A percentile compares a stretch with the other conserved stretches of the same genome.
These are phyloP conservation scores for Hemiscyllium ocellatum DNA, from an alignment of 2,113 vertebrate species.

Conservation along the genomic window DNA sequence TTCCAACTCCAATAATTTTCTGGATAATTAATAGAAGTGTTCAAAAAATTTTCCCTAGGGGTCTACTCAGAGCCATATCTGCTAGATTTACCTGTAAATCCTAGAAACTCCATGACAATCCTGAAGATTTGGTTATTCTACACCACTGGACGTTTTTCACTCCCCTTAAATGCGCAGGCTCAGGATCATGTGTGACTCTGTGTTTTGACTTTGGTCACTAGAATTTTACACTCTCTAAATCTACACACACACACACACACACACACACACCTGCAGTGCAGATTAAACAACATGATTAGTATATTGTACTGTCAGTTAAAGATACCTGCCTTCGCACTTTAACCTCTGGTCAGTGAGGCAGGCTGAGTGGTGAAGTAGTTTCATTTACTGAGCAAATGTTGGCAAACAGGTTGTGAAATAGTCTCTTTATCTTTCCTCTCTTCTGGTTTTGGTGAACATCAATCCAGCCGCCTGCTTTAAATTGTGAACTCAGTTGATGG, in stretches of 20 bases:
- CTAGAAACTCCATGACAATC: no score
- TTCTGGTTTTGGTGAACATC: background rate
- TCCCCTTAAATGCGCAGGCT: background rate
- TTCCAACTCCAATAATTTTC: no score
- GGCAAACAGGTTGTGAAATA: background rate
- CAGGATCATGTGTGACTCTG: background rate
- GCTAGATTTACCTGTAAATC: no score
- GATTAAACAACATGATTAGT: background rate
- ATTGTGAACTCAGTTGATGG: background rate
- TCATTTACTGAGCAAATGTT: background rate
- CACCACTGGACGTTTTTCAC: background rate
- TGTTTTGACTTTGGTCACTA: background rate
- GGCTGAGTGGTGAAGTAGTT: background rate
- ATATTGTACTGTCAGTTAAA: background rate
- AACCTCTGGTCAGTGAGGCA: background rate
- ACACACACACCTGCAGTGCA: background rate
- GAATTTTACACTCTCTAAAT: background rate
- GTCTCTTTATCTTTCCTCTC: background rate
- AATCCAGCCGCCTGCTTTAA: background rate
- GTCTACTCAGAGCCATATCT: no score
- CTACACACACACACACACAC: background rate
- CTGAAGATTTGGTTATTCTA: no score
- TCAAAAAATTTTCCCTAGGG: no score
- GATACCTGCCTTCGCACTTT: background rate
- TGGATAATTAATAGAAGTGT: no score